Evolutionary conservation across 2,888 invertebrate genomes (phyloP), one percentile per base, ranked within the genome.

Genomic region (Callosobruchus maculatus): DNA sequence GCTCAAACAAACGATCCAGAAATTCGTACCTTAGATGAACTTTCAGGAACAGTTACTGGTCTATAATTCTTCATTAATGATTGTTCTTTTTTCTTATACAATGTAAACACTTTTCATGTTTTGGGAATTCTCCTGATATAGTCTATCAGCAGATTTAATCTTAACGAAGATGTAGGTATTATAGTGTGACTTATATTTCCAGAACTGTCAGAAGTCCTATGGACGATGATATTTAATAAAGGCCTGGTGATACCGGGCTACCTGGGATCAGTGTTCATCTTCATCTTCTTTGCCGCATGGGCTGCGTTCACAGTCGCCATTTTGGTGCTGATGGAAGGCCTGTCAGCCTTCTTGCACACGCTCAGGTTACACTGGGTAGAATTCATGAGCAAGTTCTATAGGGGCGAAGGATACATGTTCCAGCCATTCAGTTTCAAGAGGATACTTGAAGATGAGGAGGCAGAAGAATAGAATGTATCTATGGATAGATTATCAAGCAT

Each of bases 331-430:
- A 97, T 97, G 97, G 97, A 97, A 86, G 97, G 97, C 0, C 89
- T 97, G 18, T 96, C 95, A 0, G 97, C 97, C 18, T 97, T 97
- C 87, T 89, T 97, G 73, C 97, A 97, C 83, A 96, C 96, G 0
- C 90, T 97, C 70, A 91, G 96, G 86, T 90, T 97, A 78, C 96
- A 97, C 86, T 97, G 97, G 82, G 97, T 97, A 83, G 97, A 97
- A 88, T 93, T 93, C 85, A 91, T 92, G 87, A 91, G 90, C 88
- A 97, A 97, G 88, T 97, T 97, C 89, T 97, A 96, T 86, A 86
- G 90, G 21, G 97, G 97, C 76, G 88, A 91, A 79, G 97, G 97
- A 9, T 93, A 95, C 87, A 88, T 92, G 77, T 97, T 97, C 89
- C 90, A 91, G 83, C 96, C 97, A 0, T 97, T 96, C 90, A 93